Conservation (phyloP, 2,888 invertebrate genomes). For the Bimastos eiseni region DNA sequence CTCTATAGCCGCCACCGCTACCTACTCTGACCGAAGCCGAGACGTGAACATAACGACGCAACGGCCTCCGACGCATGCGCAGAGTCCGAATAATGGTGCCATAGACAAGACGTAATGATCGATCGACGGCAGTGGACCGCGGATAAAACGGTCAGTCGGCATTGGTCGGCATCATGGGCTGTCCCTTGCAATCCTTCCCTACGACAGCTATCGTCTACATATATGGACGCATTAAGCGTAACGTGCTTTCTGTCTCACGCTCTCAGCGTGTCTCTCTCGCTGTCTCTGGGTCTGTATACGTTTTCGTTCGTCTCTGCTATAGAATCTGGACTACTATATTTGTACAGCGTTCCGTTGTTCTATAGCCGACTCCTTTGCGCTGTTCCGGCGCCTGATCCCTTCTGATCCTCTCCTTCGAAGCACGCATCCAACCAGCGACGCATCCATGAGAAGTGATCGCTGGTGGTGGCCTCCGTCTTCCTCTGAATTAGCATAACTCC, state of each 20-base stretch:
- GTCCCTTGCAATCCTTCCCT: neutral
- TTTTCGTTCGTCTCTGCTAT: neutral
- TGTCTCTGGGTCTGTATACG: neutral
- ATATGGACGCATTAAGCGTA: neutral
- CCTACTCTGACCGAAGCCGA: neutral
- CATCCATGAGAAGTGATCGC: neutral
- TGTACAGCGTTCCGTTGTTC: neutral
- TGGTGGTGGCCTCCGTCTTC: neutral
- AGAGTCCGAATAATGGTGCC: neutral
- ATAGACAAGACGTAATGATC: constrained; percentile 13
- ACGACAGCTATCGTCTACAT: neutral
- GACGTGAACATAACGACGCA: neutral
- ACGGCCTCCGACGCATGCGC: neutral
- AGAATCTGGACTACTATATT: neutral
- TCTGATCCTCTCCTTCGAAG: neutral
- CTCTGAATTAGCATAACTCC: constrained; percentile 6
- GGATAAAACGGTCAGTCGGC: neutral
- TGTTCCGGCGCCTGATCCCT: neutral
- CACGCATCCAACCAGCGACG: neutral
- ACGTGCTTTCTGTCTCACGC: neutral
- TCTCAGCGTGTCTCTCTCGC: neutral
- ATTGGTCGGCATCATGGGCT: neutral
- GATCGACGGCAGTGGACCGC: neutral
- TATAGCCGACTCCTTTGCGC: neutral
- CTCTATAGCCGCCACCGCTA: neutral